A percentile compares a stretch with the other conserved stretches of the same genome.
Conservation (phyloP, 92 coral and sea anemone genomes). For the Siderastrea siderea region DNA sequence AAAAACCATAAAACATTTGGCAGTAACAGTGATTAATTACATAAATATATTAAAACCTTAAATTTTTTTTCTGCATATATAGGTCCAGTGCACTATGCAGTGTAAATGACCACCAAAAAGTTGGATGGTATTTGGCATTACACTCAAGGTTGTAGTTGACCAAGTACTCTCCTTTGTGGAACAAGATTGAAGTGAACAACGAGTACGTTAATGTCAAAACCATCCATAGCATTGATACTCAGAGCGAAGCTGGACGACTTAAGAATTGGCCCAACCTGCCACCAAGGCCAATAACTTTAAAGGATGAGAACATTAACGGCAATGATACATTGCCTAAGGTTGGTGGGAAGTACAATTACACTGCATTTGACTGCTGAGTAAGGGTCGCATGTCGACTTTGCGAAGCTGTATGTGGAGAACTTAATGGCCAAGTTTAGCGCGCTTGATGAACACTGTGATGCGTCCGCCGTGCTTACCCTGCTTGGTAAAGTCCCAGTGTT, state of each 20-base stretch:
- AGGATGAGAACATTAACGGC: conserved; percentile 31
- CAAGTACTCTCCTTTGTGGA: conserved; percentile 53
- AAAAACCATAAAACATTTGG: too few relatives aligned
- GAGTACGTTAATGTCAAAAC: conserved; percentile 57
- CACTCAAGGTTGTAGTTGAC: conserved; percentile 74
- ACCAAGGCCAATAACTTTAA: background rate
- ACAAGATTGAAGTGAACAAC: conserved; percentile 54
- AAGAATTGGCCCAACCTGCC: background rate
- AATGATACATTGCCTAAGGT: conserved; percentile 55
- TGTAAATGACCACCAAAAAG: conserved; percentile 11
- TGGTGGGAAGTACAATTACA: background rate
- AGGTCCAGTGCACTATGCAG: background rate
- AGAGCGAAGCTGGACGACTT: conserved; percentile 16
- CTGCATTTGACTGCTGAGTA: conserved; percentile 51
- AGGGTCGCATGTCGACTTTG: conserved; percentile 41
- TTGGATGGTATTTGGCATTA: conserved; percentile 86
- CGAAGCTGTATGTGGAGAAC: conserved; percentile 39
- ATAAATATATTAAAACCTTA: too few relatives aligned
- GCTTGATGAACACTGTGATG: conserved; percentile 53
- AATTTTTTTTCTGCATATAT: background rate
- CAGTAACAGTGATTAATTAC: too few relatives aligned
- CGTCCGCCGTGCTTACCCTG: conserved; percentile 62
- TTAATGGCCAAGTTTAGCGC: conserved; percentile 17
- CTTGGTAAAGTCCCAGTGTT: conserved; percentile 66
- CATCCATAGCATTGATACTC: conserved; percentile 59